Evolutionary conservation across 2,797 vertebrate species (phyloP), one percentile per base, ranked within the genome.

Genomic region (Catharus ustulatus): DNA sequence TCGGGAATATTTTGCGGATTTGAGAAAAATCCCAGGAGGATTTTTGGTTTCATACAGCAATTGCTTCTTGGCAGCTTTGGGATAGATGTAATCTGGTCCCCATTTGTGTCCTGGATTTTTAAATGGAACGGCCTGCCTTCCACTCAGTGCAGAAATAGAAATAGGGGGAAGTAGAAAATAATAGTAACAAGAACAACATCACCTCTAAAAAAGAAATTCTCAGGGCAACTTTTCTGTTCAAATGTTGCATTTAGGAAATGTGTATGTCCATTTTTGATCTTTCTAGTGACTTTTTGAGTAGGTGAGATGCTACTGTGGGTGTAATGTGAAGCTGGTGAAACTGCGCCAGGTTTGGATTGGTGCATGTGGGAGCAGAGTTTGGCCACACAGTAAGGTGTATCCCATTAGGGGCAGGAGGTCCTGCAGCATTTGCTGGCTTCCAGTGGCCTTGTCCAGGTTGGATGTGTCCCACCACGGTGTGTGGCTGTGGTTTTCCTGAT

Each of bases 41-140:
- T 64, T 94, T 96, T 93, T 86, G 45, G 73, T 87, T 95, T 93
- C 84, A 17, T 90, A 51, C n/a, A 89, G 94, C 90, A 94, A 54
- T 92, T 92, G 51, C 63, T 93, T 93, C 94, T 79, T 95, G 80
- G 91, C 87, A 92, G 75, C 83, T 95, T 89, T 93, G 84, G 52
- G 57, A 73, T 66, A 73, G 54, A 90, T 95, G 73, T 93, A 91
- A 80, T 94, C 86, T 84, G 92, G 84, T 87, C 90, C 48, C 27
- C 63, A 72, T 94, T 89, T 94, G 12, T 46, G 38, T 84, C 51
- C 74, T 91, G 79, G 78, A 40, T 92, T 88, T 87, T 85, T 58
- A 91, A 84, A 66, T 82, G 66, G 84, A 92, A 26, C 4, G 11
- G 78, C 51, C 62, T 90, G 72, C 76, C 45, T 74, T 92, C 22